Conservation (phyloP, 2,113 vertebrate genomes). For the Balaenoptera acutorostrata region DNA sequence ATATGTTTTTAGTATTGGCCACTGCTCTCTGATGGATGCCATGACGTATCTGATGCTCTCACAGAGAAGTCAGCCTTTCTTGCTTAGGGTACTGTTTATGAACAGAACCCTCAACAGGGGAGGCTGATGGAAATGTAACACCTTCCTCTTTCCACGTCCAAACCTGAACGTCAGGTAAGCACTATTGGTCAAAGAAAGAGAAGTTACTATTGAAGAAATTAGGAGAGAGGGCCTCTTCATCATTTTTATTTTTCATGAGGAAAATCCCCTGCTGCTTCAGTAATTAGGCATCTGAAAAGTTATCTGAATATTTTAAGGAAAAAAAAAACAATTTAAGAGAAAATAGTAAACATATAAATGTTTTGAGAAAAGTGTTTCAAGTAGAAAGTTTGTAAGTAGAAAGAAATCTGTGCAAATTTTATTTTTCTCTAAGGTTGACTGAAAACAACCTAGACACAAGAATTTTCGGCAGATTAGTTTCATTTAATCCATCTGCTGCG, state of each 20-base stretch:
- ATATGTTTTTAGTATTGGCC: not conserved
- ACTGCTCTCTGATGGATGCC: not conserved
- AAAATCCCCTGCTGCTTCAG: slow-evolving; percentile 15
- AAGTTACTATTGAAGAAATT: not conserved
- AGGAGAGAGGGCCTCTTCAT: not conserved
- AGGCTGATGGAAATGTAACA: not conserved
- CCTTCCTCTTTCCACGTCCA: not conserved
- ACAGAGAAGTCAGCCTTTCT: not conserved
- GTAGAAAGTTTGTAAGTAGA: not conserved
- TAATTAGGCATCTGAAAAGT: not conserved
- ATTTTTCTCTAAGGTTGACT: not conserved
- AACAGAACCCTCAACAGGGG: not conserved
- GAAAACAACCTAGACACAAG: not conserved
- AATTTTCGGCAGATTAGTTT: slow-evolving; percentile 17
- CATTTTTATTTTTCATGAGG: not conserved
- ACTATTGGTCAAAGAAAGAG: not conserved
- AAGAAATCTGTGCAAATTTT: not conserved
- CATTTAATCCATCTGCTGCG: not conserved
- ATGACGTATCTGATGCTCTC: not conserved
- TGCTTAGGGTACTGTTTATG: not conserved
- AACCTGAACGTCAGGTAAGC: not conserved
- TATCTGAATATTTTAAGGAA: not conserved
- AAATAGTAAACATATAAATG: not conserved
- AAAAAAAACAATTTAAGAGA: not conserved
- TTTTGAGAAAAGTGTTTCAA: not conserved